Percentiles rank a stretch among this genome's conserved stretches.
Evolutionary conservation across 2,888 invertebrate species (phyloP).

Genomic region (Melieria picta): DNA sequence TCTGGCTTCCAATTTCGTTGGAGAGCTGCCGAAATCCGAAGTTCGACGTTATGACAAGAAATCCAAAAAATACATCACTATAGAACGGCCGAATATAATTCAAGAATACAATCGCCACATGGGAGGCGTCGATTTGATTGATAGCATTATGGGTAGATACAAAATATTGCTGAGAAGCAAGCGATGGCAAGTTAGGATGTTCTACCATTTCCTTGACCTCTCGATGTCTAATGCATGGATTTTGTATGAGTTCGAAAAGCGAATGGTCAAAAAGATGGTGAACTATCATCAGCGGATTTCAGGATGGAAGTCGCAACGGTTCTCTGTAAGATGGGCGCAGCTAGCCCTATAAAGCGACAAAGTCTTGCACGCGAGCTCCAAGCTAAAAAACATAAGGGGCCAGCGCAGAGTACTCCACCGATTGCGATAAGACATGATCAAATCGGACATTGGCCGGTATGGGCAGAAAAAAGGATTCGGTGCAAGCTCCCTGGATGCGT

Average conservation of each 20-base stretch:
- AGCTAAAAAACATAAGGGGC: slow-evolving; percentile 36
- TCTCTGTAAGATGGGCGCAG: slow-evolving; percentile 28
- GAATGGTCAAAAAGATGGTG: slow-evolving; percentile 6
- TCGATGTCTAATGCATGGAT: slow-evolving; percentile 30
- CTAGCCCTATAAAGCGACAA: slow-evolving; percentile 6
- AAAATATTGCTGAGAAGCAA: slow-evolving; percentile 36
- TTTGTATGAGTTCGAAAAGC: slow-evolving; percentile 18
- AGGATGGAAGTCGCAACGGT: slow-evolving; percentile 23
- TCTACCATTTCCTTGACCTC: slow-evolving; percentile 36
- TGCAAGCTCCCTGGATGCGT: slow-evolving; percentile 36
- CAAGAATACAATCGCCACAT: slow-evolving; percentile 28
- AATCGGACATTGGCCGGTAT: slow-evolving; percentile 35
- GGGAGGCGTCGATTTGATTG: slow-evolving; percentile 36
- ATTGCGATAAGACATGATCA: slow-evolving; percentile 33
- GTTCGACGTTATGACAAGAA: slow-evolving; percentile 30
- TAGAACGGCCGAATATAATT: slow-evolving; percentile 30
- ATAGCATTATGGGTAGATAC: slow-evolving; percentile 36
- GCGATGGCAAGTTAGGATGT: slow-evolving; percentile 31
- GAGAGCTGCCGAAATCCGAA: slow-evolving; percentile 28
- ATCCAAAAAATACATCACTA: slow-evolving; percentile 18
- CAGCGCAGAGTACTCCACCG: slow-evolving; percentile 36
- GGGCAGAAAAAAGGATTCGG: slow-evolving; percentile 28
- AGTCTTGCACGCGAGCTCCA: slow-evolving; percentile 44
- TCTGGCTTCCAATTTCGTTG: slow-evolving; percentile 36
- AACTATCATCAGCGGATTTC: slow-evolving; percentile 30